phyloP scores from a whole-genome alignment of 2,888 invertebrate species.

The Meghimatium bilineatum region DNA sequence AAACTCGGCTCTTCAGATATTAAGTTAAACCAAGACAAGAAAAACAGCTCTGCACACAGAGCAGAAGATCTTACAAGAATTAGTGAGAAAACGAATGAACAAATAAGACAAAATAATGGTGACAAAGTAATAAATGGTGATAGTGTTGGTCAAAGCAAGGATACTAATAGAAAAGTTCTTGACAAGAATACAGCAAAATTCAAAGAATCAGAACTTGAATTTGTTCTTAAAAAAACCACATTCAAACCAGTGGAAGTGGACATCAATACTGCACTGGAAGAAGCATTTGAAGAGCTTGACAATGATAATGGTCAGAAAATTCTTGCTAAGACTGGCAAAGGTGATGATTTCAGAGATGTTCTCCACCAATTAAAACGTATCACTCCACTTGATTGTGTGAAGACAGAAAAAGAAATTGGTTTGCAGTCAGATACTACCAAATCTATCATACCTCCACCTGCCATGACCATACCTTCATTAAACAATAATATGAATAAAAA shows the following conservation, averaged over 20 bases:
- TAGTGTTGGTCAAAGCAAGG: background rate
- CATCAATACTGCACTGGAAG: background rate
- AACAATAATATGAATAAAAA: constrained; percentile 23
- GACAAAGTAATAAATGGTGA: background rate
- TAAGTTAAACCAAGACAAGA: too few species aligned
- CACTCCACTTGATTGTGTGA: background rate
- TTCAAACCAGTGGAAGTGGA: constrained; percentile 13
- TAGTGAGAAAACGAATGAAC: background rate
- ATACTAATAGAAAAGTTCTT: background rate
- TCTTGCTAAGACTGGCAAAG: background rate
- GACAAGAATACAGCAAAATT: background rate
- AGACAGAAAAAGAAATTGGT: background rate
- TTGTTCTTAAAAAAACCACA: constrained; percentile 9
- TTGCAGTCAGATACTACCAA: background rate
- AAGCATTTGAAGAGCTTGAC: background rate
- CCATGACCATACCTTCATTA: background rate
- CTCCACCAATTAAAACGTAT: constrained; percentile 37
- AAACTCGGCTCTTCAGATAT: constrained; percentile 7
- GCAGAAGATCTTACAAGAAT: background rate
- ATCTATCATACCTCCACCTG: background rate
- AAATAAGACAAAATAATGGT: background rate
- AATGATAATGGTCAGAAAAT: background rate
- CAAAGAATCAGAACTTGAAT: constrained; percentile 20
- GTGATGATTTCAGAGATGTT: constrained; percentile 40
- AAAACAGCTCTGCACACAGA: background rate